These are phyloP conservation scores for Coptodon rendalli DNA, from an alignment of 2,113 vertebrate species.

Conservation along the genomic window DNA sequence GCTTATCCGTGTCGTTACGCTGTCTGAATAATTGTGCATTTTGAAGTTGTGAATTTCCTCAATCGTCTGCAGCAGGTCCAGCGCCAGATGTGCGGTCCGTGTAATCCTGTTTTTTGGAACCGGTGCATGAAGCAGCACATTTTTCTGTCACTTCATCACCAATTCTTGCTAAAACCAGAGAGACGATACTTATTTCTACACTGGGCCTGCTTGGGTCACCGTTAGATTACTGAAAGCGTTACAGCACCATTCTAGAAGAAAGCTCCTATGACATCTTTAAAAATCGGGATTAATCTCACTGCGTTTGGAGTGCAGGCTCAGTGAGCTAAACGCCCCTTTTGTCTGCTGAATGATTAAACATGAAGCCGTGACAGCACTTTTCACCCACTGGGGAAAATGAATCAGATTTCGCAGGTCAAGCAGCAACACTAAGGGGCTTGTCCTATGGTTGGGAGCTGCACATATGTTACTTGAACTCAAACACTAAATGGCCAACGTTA, in stretches of 20 bases:
- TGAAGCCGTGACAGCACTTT: not conserved
- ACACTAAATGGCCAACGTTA: not conserved
- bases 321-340: not conserved
- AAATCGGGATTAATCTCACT: not conserved
- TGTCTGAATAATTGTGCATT: not conserved
- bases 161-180: not conserved
- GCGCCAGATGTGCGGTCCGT: not conserved
- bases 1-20: not conserved
- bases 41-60: not conserved
- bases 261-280: not conserved
- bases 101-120: not conserved
- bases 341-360: not conserved
- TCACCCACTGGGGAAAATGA: not conserved
- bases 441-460: not conserved
- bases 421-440: not conserved
- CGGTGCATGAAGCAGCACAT: not conserved
- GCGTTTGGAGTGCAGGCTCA: not conserved
- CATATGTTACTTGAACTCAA: not conserved
- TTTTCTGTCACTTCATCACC: not conserved
- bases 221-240: not conserved
- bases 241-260: rapidly evolving
- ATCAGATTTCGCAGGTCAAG: not conserved
- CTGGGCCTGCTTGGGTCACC: not conserved
- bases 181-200: not conserved
- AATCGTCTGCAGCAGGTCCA: not conserved